Evolutionary conservation across 2,797 vertebrate species (phyloP).

Genomic region (Pterois miles): DNA sequence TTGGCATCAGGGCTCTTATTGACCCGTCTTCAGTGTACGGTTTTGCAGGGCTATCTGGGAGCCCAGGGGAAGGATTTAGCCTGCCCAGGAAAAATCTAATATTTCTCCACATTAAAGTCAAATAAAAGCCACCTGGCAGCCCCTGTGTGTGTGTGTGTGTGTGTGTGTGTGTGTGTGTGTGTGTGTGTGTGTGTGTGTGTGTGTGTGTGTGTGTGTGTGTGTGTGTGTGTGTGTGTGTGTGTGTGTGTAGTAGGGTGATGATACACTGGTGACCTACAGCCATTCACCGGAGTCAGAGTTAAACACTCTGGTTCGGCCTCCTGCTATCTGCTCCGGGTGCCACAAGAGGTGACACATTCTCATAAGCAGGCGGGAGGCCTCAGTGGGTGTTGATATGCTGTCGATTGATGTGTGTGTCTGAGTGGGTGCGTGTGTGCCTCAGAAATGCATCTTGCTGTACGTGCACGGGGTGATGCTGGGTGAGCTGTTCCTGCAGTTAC

Average conservation of each 20-base stretch:
- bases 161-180: conserved; percentile 10
- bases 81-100: conserved; percentile 75
- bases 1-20: conserved; percentile 74
- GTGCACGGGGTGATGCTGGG: conserved; percentile 14
- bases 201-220: conserved; percentile 24
- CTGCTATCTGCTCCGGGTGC: conserved; percentile 64
- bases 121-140: conserved; percentile 75
- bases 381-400: conserved; percentile 46
- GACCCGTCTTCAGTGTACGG: conserved; percentile 68
- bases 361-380: conserved; percentile 55
- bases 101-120: conserved; percentile 80
- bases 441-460: conserved; percentile 5
- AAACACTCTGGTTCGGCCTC: conserved; percentile 65
- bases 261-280: conserved; percentile 71
- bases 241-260: conserved; percentile 45
- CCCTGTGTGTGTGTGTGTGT: conserved; percentile 33
- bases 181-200: not conserved
- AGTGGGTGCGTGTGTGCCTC: not conserved
- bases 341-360: conserved; percentile 63
- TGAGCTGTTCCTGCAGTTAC: conserved; percentile 13
- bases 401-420: conserved; percentile 39
- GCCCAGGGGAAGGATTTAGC: conserved; percentile 77
- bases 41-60: conserved; percentile 60
- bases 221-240: not conserved
- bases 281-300: conserved; percentile 60